Evolutionary conservation across 2,797 vertebrate species (phyloP), one percentile per base, ranked within the genome.

Genomic region (Scomberomorus guttatus): DNA sequence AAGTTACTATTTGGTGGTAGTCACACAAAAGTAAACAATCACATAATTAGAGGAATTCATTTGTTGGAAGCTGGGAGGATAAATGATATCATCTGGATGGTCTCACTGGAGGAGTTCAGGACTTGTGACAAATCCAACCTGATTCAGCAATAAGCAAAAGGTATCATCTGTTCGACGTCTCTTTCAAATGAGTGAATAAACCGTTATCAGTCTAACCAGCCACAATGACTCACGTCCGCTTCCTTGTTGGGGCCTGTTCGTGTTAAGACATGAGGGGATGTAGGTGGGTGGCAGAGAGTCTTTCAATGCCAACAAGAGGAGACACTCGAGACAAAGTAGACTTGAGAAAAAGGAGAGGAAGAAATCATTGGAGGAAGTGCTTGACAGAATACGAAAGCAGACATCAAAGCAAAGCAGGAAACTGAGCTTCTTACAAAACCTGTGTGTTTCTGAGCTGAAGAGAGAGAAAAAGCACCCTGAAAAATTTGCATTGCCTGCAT

Each of bases 211-310:
- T 77, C 78, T 56, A 76, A 27, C 22, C 52, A 57, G 63, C 34
- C 86, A 85, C 72, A 77, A 81, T 94, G 90, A 94, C 83, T 93
- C 92, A 92, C 62, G 15, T 93, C 92, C 80, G 78, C 60, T 93
- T 93, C 79, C 65, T 86, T 81, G 70, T 61, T 59, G n/a, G 64
- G 66, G 65, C 56, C 61, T 79, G 75, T 57, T 69, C 22, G 64
- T 67, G 80, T 70, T 86, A 72, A 85, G 56, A 72, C 62, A 61
- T 0, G 0, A 44, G 58, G 2, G 56, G 46, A 56, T 58, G 77
- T 51, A 72, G 55, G 14, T 50, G 68, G 79, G 44, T 66, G 20
- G 39, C 29, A 46, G 55, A 80, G 68, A 79, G 57, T 52, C 3
- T 69, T 81, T 77, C 61, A 66, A 10, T 44, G 68, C 71, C 39